phyloP scores from a whole-genome alignment of 2,113 vertebrate species.

The Trematocara macrostoma region DNA sequence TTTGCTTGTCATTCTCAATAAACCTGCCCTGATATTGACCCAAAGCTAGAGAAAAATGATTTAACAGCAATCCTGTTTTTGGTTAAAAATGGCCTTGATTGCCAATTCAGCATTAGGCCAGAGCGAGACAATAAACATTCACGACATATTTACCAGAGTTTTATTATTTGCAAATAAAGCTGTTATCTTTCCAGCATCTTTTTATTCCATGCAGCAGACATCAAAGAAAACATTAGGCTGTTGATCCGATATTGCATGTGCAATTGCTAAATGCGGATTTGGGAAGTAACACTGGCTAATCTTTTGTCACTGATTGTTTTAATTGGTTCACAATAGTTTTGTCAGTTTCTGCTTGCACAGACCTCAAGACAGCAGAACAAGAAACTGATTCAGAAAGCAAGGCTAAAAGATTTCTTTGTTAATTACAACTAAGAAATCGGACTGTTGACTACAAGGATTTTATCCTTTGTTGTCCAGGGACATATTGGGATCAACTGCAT shows the following conservation, averaged over 20 bases:
- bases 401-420: not conserved
- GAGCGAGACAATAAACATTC: not conserved
- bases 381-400: not conserved
- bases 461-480: not conserved
- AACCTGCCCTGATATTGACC: not conserved
- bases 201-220: not conserved
- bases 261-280: not conserved
- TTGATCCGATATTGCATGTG: not conserved
- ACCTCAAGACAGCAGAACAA: not conserved
- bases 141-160: not conserved
- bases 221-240: not conserved
- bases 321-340: not conserved
- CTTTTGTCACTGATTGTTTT: not conserved
- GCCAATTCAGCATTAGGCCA: not conserved
- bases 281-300: not conserved
- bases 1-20: conserved; percentile 1
- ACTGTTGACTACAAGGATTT: not conserved
- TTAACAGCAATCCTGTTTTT: not conserved
- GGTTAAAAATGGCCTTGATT: not conserved
- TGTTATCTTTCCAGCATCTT: not conserved
- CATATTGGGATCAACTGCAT: not conserved
- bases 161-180: not conserved
- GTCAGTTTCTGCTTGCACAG: not conserved
- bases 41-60: not conserved
- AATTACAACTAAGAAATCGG: not conserved